Evolutionary conservation across 2,797 vertebrate genomes (phyloP).

Genomic region (Podargus strigoides): DNA sequence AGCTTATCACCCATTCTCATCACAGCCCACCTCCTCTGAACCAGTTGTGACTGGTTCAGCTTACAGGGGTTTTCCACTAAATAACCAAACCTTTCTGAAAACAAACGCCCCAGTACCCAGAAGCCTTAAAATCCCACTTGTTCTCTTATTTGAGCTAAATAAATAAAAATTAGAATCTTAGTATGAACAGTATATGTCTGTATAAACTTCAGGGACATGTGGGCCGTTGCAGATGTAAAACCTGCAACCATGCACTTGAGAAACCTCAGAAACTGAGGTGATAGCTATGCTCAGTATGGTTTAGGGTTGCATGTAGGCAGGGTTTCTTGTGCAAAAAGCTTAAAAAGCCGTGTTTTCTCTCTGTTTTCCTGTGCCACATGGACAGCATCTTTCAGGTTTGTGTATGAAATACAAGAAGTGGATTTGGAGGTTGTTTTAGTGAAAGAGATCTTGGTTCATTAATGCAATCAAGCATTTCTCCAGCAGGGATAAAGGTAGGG

Average conservation of each 20-base stretch:
- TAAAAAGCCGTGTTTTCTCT: not conserved
- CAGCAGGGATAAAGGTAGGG: not conserved
- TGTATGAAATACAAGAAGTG: not conserved
- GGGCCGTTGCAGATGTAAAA: not conserved
- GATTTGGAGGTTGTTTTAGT: not conserved
- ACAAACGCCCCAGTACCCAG: not conserved
- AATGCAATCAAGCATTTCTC: not conserved
- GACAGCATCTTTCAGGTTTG: not conserved
- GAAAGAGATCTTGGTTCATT: not conserved
- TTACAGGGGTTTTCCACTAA: constrained; percentile 54
- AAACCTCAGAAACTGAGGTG: not conserved
- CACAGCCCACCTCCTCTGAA: not conserved
- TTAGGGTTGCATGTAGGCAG: not conserved
- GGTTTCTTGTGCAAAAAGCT: not conserved
- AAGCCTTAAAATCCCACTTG: not conserved
- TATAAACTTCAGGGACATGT: not conserved
- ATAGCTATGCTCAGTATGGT: not conserved
- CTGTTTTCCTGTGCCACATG: not conserved
- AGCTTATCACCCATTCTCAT: not conserved
- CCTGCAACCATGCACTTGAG: not conserved
- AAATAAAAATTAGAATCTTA: not conserved
- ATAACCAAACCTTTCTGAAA: constrained; percentile 24
- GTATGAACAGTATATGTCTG: not conserved
- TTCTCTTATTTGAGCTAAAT: not conserved
- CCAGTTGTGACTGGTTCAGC: constrained; percentile 13